These are phyloP conservation scores for Iguana delicatissima DNA, from an alignment of 2,797 vertebrate species.

Conservation along the genomic window DNA sequence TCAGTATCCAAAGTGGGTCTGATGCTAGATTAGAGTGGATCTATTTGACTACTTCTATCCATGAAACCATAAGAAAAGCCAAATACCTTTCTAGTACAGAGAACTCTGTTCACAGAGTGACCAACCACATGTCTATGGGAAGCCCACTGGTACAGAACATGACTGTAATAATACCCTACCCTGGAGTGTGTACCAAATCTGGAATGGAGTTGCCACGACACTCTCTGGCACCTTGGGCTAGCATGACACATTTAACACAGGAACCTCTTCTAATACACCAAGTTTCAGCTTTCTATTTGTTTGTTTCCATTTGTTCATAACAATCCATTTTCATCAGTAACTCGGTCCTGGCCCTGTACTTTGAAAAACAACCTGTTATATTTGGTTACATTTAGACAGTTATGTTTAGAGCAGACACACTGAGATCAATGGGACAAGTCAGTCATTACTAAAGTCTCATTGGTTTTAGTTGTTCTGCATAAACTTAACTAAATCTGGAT, in stretches of 20 bases:
- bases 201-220: not conserved
- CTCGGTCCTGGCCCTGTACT: not conserved
- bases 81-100: not conserved
- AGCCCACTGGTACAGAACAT: not conserved
- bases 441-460: not conserved
- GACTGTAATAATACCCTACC: no score
- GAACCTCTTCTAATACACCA: not conserved
- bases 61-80: no score
- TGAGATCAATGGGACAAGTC: not conserved
- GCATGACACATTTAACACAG: not conserved
- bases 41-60: not conserved
- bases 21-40: not conserved
- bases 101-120: not conserved
- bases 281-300: not conserved
- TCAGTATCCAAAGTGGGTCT: not conserved
- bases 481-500: not conserved
- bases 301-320: not conserved
- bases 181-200: not conserved
- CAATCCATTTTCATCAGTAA: not conserved
- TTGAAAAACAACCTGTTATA: not conserved
- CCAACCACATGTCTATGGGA: not conserved
- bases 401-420: not conserved
- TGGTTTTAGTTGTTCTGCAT: not conserved
- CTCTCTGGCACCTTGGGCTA: not conserved
- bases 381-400: not conserved